Base-by-base conservation (phyloP, 2,797 vertebrate genomes). In the Pangasius larnaudii region DNA sequence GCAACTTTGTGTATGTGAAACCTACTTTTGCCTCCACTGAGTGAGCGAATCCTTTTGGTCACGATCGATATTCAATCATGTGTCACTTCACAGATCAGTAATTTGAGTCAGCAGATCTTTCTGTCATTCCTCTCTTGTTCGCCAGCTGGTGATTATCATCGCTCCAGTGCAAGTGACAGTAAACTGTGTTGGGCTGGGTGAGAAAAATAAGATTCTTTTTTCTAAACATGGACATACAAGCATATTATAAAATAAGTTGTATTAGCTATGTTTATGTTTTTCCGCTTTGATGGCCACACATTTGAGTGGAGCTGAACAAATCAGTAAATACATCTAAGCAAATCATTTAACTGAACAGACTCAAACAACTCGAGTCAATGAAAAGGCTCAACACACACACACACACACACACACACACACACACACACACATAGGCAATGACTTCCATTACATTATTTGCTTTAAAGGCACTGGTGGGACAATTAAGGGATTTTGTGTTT, bases 21-120 rank as follows among this genome's bases (percentile, higher is more conserved):
- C 30, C 19, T 75, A 75, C 72, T 75, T 49, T 75, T 42, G 1
- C 27, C 13, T 75, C 24, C 24, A 27, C n/a, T 49, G 39, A 27
- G 72, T 46, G 5, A 75, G 11, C 16, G 72, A 51, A 75, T 75
- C 72, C 46, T 75, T n/a, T 27, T 27, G 72, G 42, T n/a, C 24
- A n/a, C 8, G 27, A n/a, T 75, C 13, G 13, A n/a, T 49, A 75
- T 49, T 75, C 42, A 49, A 14, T 75, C 42, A 49, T n/a, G 24
- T n/a, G 24, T 75, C 72, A 49, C 42, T 75, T 13, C n/a, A 42
- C 24, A 46, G 39, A 74, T 46, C 39, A 49, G 24, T 16, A 14
- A 16, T 49, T 75, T 49, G 42, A 49, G 72, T 75, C 72, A 75
- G 72, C 27, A n/a, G n/a, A 75, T 75, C 46, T 49, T 46, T 75